Base-by-base conservation (phyloP, 2,888 invertebrate genomes). In the Pheosia tremula region DNA sequence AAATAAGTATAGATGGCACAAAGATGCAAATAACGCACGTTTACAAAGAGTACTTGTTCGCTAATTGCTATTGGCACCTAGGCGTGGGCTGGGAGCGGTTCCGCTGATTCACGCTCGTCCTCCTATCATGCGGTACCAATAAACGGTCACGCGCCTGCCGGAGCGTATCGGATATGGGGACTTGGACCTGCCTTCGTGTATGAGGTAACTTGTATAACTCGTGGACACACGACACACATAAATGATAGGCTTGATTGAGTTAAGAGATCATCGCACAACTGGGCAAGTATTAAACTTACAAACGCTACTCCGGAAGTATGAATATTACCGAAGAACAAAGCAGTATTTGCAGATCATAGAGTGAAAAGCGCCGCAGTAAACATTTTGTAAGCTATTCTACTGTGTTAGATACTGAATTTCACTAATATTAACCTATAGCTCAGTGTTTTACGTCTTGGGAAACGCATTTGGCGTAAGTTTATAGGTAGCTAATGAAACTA, bases 61-160 rank as follows among this genome's bases (percentile, higher is more conserved):
- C 58, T 74, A 74, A 74, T 72, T 71, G 71, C 68, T 67, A 67
- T 64, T 63, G 67, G 67, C 58, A 71, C 56, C 59, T 62, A 71
- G 74, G 77, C 68, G 79, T 77, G 70, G 72, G 76, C 66, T 69
- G 75, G 82, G 81, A 81, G 81, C 75, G 82, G 77, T 77, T 73
- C 47, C 56, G 83, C 77, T 87, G 87, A 88, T 86, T 89, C 89
- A 89, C 86, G 88, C 83, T 89, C 87, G 84, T 87, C 85, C 86
- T 86, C 81, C 73, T 68, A 85, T 84, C 81, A 80, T 80, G 86
- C 85, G 81, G 85, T 86, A 85, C 85, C 82, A 84, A 85, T 81
- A 74, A 74, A 74, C 71, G 74, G 74, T 82, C 83, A 79, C 83
- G 82, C 69, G 72, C 72, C 68, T 68, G 73, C 63, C 68, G 77